Conservation (phyloP, 2,113 vertebrate species). For the Nyctereutes procyonoides region DNA sequence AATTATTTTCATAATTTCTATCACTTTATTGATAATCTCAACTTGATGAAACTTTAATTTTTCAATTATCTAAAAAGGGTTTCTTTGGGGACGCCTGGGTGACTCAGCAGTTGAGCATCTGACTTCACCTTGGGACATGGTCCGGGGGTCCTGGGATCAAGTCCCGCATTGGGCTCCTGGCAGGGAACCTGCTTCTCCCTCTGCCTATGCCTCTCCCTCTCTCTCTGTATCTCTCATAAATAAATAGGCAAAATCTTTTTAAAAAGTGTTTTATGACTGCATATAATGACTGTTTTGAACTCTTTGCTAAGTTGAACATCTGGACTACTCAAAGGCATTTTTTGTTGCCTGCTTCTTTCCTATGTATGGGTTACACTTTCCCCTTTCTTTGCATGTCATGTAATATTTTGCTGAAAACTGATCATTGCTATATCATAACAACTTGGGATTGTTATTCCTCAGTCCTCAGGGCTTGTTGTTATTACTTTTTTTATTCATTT, state of each 20-base stretch:
- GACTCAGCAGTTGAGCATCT: too few species aligned
- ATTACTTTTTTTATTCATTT: not conserved
- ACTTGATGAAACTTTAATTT: not conserved
- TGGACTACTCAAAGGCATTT: not conserved
- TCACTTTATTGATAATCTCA: not conserved
- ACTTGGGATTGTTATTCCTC: not conserved
- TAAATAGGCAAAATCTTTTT: not conserved
- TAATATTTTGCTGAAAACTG: not conserved
- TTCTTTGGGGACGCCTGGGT: not conserved
- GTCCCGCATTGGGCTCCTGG: too few species aligned
- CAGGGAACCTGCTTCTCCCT: too few species aligned
- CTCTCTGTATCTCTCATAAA: too few species aligned
- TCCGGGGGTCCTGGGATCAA: too few species aligned
- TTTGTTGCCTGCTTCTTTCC: not conserved
- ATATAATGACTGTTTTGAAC: not conserved
- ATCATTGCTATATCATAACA: not conserved
- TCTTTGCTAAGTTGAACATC: not conserved
- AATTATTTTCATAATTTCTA: not conserved
- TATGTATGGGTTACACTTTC: not conserved
- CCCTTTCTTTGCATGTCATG: not conserved
- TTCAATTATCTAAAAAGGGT: constrained; percentile 12
- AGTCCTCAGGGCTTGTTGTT: not conserved
- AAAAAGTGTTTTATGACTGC: not conserved
- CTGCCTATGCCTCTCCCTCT: too few species aligned
- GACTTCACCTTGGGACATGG: too few species aligned